A percentile compares a stretch with the other conserved stretches of the same genome.
These are phyloP conservation scores for Chelonus formosanus DNA, from an alignment of 2,888 invertebrate genomes.

Conservation along the genomic window DNA sequence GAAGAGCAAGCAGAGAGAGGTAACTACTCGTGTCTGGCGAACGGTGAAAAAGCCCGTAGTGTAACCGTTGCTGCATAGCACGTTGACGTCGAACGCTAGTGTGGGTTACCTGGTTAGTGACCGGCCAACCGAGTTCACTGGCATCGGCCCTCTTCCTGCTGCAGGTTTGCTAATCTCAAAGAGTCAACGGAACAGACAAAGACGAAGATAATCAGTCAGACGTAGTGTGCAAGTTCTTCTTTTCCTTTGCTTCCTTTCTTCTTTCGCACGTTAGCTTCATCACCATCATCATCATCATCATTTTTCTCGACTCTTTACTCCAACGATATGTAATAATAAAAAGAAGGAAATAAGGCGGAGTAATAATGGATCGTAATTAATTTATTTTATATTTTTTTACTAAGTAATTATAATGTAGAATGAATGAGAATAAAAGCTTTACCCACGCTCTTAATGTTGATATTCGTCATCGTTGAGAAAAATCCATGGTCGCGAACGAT, in stretches of 20 bases:
- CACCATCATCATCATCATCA: no score
- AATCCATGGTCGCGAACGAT: conserved; percentile 34
- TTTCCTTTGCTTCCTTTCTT: conserved; percentile 28
- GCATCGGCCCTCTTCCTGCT: conserved; percentile 59
- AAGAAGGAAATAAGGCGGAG: conserved; percentile 21
- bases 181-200: conserved; percentile 23
- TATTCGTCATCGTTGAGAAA: background rate
- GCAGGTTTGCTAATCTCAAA: conserved; percentile 61
- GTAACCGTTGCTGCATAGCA: conserved; percentile 63
- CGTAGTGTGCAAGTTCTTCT: background rate
- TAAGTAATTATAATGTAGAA: no score
- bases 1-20: conserved; percentile 32
- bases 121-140: conserved; percentile 66
- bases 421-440: no score
- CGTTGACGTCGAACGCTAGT: conserved; percentile 60
- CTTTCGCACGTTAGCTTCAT: background rate
- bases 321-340: background rate
- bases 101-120: conserved; percentile 67
- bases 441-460: no score
- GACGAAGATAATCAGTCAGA: conserved; percentile 4
- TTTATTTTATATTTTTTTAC: no score
- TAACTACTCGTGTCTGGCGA: conserved; percentile 45
- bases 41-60: conserved; percentile 62
- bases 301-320: no score
- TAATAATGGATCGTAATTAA: no score